Percentiles rank a stretch among this genome's conserved stretches.
phyloP scores from a whole-genome alignment of 2,888 invertebrate species.

The Dusona sp. region DNA sequence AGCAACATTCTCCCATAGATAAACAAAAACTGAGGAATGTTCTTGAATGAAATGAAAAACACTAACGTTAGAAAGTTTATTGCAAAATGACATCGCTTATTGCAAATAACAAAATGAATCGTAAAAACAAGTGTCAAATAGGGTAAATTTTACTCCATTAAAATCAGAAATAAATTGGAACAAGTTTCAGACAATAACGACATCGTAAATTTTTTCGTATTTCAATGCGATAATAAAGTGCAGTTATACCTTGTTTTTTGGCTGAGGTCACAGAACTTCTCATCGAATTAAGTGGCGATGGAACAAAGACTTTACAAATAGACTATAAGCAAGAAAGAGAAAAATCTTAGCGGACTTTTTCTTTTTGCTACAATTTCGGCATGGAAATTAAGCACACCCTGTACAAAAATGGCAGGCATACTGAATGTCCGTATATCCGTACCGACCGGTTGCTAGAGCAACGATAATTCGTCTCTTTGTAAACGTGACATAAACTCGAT shows the following conservation, averaged over 20 bases:
- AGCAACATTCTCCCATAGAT: background rate
- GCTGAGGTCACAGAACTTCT: background rate
- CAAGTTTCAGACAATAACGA: background rate
- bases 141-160: background rate
- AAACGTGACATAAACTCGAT: slow-evolving; percentile 64
- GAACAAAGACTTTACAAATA: background rate
- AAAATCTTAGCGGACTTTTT: background rate
- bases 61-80: background rate
- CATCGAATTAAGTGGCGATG: background rate
- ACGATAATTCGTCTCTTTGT: slow-evolving; percentile 60
- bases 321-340: background rate
- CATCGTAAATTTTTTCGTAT: background rate
- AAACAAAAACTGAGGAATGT: background rate
- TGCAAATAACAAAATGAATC: too few relatives aligned
- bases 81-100: background rate
- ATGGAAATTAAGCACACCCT: background rate
- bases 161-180: background rate
- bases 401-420: background rate
- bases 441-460: slow-evolving; percentile 19
- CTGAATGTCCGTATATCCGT: background rate
- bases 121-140: too few relatives aligned
- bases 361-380: background rate
- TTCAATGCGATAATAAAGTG: background rate
- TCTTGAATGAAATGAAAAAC: background rate
- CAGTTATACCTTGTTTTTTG: background rate